phyloP scores from a whole-genome alignment of 2,888 invertebrate genomes.

The Epinotia ramella region DNA sequence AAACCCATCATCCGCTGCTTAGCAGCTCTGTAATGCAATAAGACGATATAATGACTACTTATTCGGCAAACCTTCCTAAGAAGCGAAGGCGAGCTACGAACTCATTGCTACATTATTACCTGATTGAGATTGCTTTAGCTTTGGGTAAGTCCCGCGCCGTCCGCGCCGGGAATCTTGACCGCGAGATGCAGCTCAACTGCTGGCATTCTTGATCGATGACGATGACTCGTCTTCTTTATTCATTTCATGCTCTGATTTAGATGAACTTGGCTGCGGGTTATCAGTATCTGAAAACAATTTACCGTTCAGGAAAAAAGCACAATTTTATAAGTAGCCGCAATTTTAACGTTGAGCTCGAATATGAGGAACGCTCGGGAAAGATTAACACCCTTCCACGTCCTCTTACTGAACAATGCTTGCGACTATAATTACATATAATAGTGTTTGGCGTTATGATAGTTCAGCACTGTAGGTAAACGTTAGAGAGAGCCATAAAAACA shows the following conservation, averaged over 20 bases:
- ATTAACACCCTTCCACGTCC: background rate
- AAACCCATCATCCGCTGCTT: background rate
- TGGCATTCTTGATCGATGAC: conserved; percentile 62
- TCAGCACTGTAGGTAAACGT: too few relatives aligned
- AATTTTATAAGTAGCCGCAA: background rate
- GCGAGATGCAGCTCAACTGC: conserved; percentile 75
- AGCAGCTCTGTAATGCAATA: conserved; percentile 6
- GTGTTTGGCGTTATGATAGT: too few relatives aligned
- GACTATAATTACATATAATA: too few relatives aligned
- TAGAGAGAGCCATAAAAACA: too few relatives aligned
- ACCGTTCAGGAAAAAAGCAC: background rate
- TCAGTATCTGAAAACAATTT: conserved; percentile 65
- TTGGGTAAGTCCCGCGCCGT: conserved; percentile 75
- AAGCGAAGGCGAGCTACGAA: conserved; percentile 63
- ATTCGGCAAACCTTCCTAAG: conserved; percentile 52
- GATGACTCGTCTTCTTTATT: conserved; percentile 61
- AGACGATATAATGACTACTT: conserved; percentile 24
- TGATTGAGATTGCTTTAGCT: conserved; percentile 81
- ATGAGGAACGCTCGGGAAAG: background rate
- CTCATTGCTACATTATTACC: conserved; percentile 75
- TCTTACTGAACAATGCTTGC: background rate
- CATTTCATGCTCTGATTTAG: conserved; percentile 62
- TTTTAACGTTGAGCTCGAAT: background rate
- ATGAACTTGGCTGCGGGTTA: conserved; percentile 66
- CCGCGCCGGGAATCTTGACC: conserved; percentile 59